Conservation (phyloP, 2,113 vertebrate species). For the Rostratula benghalensis region DNA sequence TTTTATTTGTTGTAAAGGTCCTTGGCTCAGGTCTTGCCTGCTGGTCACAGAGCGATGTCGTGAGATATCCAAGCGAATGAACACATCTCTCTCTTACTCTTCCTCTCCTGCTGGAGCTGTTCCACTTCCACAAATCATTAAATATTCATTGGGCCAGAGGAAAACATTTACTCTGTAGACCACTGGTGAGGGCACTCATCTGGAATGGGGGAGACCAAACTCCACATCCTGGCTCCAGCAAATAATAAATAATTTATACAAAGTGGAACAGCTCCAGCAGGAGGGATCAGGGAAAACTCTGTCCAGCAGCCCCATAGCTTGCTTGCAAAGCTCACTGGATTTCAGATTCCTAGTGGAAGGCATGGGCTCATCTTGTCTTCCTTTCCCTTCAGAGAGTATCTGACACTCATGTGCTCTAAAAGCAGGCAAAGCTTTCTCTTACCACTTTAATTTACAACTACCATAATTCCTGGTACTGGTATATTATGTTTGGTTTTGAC, state of each 20-base stretch:
- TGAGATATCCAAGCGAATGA: conserved; percentile 26
- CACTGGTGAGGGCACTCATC: conserved; percentile 15
- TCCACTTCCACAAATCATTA: conserved; percentile 53
- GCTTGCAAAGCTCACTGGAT: not conserved
- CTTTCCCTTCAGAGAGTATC: not conserved
- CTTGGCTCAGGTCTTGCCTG: not conserved
- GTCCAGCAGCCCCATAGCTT: not conserved
- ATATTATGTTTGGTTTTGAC: not conserved
- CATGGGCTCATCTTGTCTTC: not conserved
- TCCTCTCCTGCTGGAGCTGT: conserved; percentile 42
- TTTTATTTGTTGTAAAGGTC: not conserved
- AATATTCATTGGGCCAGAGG: conserved; percentile 47
- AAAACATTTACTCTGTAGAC: conserved; percentile 33
- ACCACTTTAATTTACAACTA: not conserved
- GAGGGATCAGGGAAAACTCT: not conserved
- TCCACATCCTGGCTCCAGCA: not conserved
- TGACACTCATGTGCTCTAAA: not conserved
- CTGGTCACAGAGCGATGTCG: not conserved
- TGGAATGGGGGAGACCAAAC: conserved; percentile 21
- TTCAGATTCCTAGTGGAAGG: not conserved
- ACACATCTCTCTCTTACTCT: conserved; percentile 3
- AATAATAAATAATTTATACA: conserved; percentile 47
- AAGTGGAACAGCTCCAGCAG: conserved; percentile 14
- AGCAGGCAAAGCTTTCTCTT: not conserved
- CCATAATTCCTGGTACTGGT: not conserved